Evolutionary conservation across 2,888 invertebrate genomes (phyloP).

Genomic region (Sipha maydis): DNA sequence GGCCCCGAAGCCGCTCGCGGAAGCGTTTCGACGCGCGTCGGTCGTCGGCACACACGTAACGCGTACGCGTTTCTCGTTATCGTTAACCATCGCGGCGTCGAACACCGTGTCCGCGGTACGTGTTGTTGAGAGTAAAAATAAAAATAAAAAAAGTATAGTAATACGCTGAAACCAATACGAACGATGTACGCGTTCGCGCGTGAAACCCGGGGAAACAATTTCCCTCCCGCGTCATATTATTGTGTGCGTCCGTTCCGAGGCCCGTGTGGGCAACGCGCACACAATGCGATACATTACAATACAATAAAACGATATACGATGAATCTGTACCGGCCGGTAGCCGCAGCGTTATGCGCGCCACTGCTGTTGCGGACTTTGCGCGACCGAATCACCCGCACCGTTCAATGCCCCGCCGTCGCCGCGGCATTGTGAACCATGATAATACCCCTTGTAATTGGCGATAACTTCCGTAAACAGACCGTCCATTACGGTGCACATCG

Average conservation of each 20-base stretch:
- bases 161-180: too few relatives aligned
- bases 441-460: neutral
- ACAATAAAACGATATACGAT: neutral
- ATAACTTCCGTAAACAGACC: conserved; percentile 6
- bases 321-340: neutral
- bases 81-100: neutral
- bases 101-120: too few relatives aligned
- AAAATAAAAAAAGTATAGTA: too few relatives aligned
- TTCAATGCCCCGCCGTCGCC: neutral
- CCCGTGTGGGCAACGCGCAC: neutral
- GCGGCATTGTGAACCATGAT: neutral
- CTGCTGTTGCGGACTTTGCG: neutral
- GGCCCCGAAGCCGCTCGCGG: neutral
- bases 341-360: too few relatives aligned
- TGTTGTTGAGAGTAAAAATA: too few relatives aligned
- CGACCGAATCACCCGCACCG: too few relatives aligned
- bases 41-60: neutral
- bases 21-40: neutral
- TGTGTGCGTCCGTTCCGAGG: too few relatives aligned
- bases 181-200: too few relatives aligned
- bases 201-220: neutral
- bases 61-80: neutral
- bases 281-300: neutral
- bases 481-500: neutral
- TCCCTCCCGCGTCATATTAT: too few relatives aligned